Percentiles rank a stretch among this genome's conserved stretches.
phyloP scores from a whole-genome alignment of 2,113 vertebrate species.

The Pitta sordida region DNA sequence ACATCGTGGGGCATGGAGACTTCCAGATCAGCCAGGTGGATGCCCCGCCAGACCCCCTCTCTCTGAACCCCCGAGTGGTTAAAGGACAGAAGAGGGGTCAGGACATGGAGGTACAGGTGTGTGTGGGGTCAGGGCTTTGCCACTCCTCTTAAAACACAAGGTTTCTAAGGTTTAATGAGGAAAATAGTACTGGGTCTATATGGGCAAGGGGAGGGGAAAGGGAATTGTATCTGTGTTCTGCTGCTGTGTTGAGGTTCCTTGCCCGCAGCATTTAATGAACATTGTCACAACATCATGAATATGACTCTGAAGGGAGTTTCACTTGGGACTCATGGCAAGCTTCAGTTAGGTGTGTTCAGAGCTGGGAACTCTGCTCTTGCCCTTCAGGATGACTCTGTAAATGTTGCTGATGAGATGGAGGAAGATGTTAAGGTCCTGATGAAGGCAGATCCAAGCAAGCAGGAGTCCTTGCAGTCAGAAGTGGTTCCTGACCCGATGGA shows the following conservation, averaged over 20 bases:
- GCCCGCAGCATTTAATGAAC: rapidly evolving
- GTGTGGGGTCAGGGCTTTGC: neutral
- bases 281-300: rapidly evolving
- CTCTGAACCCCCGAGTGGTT: constrained; percentile 68
- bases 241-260: neutral
- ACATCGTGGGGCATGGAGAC: constrained; percentile 90
- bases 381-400: constrained; percentile 70
- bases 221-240: neutral
- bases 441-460: constrained; percentile 81
- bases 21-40: constrained; percentile 94
- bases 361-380: neutral
- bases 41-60: constrained; percentile 84
- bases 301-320: neutral
- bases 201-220: too few species aligned
- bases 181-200: rapidly evolving
- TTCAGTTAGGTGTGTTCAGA: neutral
- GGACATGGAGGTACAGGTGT: constrained; percentile 78
- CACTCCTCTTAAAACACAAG: rapidly evolving
- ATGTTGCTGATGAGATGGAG: constrained; percentile 58
- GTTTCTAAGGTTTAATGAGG: neutral
- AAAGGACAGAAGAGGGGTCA: constrained; percentile 68
- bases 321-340: neutral
- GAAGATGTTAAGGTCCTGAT: constrained; percentile 83
- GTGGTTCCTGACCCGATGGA: constrained; percentile 94
- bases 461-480: constrained; percentile 86